Percentiles rank a stretch among this genome's conserved stretches.
These are phyloP conservation scores for Cyphomyrmex costatus DNA, from an alignment of 1,140 invertebrate genomes.

Conservation along the genomic window DNA sequence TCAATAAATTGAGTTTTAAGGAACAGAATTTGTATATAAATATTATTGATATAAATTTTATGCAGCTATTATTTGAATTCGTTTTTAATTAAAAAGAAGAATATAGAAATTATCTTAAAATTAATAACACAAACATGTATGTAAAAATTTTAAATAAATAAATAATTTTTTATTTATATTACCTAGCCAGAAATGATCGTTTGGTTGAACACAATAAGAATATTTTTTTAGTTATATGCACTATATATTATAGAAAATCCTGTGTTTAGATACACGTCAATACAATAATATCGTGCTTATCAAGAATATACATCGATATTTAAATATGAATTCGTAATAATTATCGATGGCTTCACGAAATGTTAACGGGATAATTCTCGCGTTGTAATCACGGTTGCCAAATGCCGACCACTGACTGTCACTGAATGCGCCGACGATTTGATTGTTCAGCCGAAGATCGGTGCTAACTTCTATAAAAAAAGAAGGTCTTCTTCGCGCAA, in stretches of 20 bases:
- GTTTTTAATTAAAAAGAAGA: constrained; percentile 5
- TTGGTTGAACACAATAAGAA: too few species aligned
- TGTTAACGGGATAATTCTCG: not conserved
- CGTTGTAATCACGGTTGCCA: constrained; percentile 14
- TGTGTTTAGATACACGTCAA: not conserved
- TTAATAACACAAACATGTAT: constrained; percentile 10
- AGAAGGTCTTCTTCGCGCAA: too few species aligned
- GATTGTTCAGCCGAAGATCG: too few species aligned
- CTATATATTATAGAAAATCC: not conserved
- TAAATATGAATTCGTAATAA: constrained; percentile 11
- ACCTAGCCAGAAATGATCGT: too few species aligned
- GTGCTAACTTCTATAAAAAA: too few species aligned
- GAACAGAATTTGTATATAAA: not conserved
- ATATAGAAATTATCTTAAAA: not conserved
- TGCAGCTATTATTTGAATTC: not conserved
- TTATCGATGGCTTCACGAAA: not conserved
- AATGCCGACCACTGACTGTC: too few species aligned
- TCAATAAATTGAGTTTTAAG: not conserved
- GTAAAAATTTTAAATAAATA: not conserved
- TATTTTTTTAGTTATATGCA: not conserved
- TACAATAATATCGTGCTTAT: not conserved
- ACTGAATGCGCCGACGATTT: too few species aligned
- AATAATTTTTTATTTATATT: not conserved
- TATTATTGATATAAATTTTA: not conserved
- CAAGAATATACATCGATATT: constrained; percentile 2